These are phyloP conservation scores for Anas platyrhynchos DNA, from an alignment of 2,113 vertebrate species.

Conservation along the genomic window DNA sequence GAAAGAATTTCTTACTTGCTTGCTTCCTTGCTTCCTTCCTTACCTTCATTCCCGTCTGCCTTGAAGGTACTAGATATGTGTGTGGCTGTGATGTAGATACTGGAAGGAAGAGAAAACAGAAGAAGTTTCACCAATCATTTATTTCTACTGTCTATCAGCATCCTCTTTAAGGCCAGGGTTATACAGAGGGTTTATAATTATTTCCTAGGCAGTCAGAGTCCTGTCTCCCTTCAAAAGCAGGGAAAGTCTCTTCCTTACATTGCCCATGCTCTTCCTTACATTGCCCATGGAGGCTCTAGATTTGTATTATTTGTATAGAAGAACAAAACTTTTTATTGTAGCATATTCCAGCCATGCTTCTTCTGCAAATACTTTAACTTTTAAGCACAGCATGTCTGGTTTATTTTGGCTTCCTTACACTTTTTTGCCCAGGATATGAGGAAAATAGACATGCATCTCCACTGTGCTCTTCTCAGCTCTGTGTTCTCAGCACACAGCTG, in stretches of 20 bases:
- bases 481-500: background rate
- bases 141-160: background rate
- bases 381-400: slow-evolving; percentile 17
- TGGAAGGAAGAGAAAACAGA: background rate
- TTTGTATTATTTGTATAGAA: background rate
- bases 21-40: background rate
- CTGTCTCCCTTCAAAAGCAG: background rate
- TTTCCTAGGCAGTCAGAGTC: background rate
- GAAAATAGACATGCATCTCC: background rate
- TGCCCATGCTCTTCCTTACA: background rate
- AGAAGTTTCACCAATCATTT: background rate
- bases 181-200: background rate
- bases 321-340: background rate
- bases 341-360: background rate
- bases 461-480: background rate
- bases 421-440: background rate
- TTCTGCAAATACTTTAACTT: slow-evolving; percentile 32
- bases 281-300: background rate
- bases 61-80: background rate
- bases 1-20: background rate
- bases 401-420: slow-evolving; percentile 45
- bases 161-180: background rate
- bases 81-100: background rate
- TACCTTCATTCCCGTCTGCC: background rate
- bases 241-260: background rate